phyloP scores from a whole-genome alignment of 2,888 invertebrate genomes.

The Hipparchia sbordonii region DNA sequence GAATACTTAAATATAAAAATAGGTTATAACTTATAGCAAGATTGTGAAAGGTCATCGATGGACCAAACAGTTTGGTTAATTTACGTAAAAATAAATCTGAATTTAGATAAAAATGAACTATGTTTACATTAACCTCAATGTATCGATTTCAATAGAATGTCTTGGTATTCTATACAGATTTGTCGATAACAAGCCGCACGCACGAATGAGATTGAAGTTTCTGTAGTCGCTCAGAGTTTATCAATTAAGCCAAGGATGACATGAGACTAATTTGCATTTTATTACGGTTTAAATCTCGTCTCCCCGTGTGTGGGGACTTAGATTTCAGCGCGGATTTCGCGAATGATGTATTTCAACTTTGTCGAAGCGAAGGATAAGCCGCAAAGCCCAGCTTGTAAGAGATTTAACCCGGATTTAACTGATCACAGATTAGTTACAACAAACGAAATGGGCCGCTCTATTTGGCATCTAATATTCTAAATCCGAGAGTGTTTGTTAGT shows the following conservation, averaged over 20 bases:
- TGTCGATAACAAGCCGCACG: background rate
- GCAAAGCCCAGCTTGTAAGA: background rate
- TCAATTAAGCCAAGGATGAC: constrained; percentile 3
- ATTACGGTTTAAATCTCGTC: constrained; percentile 23
- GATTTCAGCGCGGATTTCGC: constrained; percentile 17
- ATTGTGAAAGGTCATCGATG: too few species aligned
- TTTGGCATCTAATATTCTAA: background rate
- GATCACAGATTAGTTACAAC: background rate
- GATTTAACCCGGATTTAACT: background rate
- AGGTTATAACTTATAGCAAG: too few species aligned
- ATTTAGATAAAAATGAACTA: too few species aligned
- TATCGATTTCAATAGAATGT: too few species aligned
- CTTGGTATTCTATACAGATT: too few species aligned
- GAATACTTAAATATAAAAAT: too few species aligned
- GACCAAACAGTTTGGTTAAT: too few species aligned
- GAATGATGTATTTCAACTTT: constrained; percentile 20
- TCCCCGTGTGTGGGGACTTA: constrained; percentile 19
- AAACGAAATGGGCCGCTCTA: background rate
- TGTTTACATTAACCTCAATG: too few species aligned
- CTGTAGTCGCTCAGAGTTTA: constrained; percentile 7
- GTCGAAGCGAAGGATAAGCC: constrained; percentile 14
- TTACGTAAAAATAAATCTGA: too few species aligned
- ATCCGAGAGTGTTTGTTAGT: too few species aligned
- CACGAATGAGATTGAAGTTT: background rate
- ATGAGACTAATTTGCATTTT: constrained; percentile 23